Evolutionary conservation across 2,113 vertebrate species (phyloP).

Genomic region (Taxidea taxus): DNA sequence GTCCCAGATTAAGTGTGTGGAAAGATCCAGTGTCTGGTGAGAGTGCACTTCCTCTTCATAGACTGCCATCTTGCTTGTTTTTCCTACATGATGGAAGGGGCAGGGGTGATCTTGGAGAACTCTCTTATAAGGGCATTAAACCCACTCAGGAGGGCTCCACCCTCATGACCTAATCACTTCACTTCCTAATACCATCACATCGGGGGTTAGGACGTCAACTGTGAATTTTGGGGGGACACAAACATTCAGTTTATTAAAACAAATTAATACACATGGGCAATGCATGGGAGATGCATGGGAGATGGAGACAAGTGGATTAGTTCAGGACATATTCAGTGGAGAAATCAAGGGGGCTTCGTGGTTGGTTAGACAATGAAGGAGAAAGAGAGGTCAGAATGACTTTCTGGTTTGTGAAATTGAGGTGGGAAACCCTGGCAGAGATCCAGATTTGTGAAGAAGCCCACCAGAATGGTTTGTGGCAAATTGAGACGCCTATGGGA

Average conservation of each 20-base stretch:
- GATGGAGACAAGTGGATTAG: neutral
- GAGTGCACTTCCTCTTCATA: neutral
- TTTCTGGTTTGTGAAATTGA: neutral
- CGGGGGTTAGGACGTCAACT: neutral
- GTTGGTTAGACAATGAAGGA: neutral
- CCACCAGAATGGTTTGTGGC: neutral
- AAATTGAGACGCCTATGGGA: neutral
- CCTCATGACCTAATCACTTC: neutral
- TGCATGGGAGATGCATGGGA: no score
- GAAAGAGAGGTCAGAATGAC: neutral
- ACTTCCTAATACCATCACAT: neutral
- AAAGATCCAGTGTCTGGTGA: neutral
- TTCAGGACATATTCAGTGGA: neutral
- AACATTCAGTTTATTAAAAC: neutral
- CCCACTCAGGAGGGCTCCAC: neutral
- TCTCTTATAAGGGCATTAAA: neutral
- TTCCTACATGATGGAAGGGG: neutral
- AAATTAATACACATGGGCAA: neutral
- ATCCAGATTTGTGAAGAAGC: neutral
- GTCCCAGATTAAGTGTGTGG: neutral
- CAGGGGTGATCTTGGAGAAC: no score
- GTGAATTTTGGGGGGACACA: neutral
- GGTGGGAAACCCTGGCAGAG: neutral
- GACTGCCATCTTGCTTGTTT: neutral
- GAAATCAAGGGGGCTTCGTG: neutral